Percentiles rank a stretch among this genome's conserved stretches.
These are phyloP conservation scores for Linepithema humile DNA, from an alignment of 1,140 invertebrate genomes.

Conservation along the genomic window DNA sequence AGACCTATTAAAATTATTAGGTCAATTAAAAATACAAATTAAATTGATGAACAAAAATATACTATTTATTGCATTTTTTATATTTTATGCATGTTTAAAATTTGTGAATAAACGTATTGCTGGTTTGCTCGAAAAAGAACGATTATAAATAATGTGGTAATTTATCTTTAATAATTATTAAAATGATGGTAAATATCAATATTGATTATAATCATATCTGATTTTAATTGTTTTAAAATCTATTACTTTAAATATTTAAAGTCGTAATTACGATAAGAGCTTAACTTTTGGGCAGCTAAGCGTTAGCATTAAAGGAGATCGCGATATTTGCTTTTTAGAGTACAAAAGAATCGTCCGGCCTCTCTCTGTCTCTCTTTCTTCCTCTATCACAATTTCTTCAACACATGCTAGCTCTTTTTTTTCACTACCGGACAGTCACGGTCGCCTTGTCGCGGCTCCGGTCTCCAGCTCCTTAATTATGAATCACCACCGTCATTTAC, in stretches of 20 bases:
- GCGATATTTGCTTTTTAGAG: constrained; percentile 17
- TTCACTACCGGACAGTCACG: constrained; percentile 45
- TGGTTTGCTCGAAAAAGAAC: no score
- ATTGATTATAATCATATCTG: background rate
- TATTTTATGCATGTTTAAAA: no score
- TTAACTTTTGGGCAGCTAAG: background rate
- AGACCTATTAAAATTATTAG: no score
- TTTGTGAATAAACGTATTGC: no score
- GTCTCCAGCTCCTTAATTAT: constrained; percentile 67
- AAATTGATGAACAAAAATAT: no score
- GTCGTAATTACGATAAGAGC: background rate
- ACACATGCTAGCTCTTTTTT: constrained; percentile 50
- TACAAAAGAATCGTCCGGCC: constrained; percentile 19
- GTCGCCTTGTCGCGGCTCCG: constrained; percentile 17
- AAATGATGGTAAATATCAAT: no score
- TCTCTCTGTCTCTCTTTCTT: background rate
- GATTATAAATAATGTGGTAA: no score
- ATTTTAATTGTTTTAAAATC: no score
- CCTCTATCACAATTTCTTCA: constrained; percentile 49
- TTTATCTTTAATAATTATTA: no score
- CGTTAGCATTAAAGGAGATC: background rate
- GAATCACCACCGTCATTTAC: constrained; percentile 71
- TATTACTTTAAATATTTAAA: background rate
- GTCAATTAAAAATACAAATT: no score
- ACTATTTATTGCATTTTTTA: no score